Base-by-base conservation (phyloP, 1,140 invertebrate genomes). In the Plutomurus gul region DNA sequence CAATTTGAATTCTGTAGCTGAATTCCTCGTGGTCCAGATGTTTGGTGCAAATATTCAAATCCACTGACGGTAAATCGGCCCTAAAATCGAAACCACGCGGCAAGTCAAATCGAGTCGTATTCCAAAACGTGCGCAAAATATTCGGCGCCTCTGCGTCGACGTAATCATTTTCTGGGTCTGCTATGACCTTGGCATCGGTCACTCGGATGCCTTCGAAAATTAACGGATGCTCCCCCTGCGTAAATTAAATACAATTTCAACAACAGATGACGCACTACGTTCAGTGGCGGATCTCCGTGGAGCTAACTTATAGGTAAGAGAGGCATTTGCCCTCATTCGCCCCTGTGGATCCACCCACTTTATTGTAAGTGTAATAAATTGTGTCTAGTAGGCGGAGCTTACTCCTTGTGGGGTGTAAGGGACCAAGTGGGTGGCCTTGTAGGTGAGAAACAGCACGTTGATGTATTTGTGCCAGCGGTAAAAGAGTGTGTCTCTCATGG, bases 401-500 rank as follows among this genome's bases (percentile, higher is more conserved):
- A 51, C 47, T 2, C 4, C 1, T 1, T 8, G 3, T 3, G 25
- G 47, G 3, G 0, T 11, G 11, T 51, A 51, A 0, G 47, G 20
- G 7, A 22, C 25, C 25, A 51, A 51, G 7, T 51, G 81, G 6
- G 85, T 86, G 1, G 60, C 77, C 82, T 88, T 88, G 79, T 85
- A 85, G 76, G 86, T 83, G 75, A 86, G 83, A 85, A 88, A 88
- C 7, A 88, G 77, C n/a, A 86, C 83, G 77, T 88, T 87, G 11
- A 88, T 84, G 37, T 81, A 84, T 37, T 82, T 81, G 79, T 88
- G 87, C 84, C 84, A 86, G 27, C 86, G 84, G 80, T 87, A 88
- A 78, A 88, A 88, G 7, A 87, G 81, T n/a, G 87, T 87, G 78
- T 88, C 87, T 30, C 87, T 88, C 92, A 93, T 92, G 4, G 92